Evolutionary conservation across 2,888 invertebrate species (phyloP).

Genomic region (Drosophila parthenogenetica): DNA sequence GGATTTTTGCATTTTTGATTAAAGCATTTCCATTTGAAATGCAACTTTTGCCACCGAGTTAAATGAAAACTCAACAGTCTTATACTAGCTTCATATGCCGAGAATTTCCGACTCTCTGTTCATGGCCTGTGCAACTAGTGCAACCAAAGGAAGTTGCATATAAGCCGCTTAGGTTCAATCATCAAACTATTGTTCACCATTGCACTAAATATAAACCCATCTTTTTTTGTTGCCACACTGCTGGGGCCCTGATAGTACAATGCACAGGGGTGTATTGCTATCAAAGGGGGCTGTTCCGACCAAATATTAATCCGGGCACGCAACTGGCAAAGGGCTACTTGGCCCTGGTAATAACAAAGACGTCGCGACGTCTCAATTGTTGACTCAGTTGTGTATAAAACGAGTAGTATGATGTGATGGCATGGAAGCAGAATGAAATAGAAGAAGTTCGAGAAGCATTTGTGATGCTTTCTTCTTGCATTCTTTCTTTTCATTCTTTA

Average conservation of each 20-base stretch:
- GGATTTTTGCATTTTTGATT: slow-evolving; percentile 8
- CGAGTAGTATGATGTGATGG: slow-evolving; percentile 7
- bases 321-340: slow-evolving; percentile 21
- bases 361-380: slow-evolving; percentile 70
- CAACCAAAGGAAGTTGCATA: slow-evolving; percentile 17
- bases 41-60: not conserved
- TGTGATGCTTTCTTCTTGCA: not conserved
- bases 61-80: slow-evolving; percentile 1
- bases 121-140: slow-evolving; percentile 2
- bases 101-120: not conserved
- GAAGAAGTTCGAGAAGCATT: too few species aligned
- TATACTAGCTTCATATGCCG: not conserved
- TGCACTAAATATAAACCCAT: slow-evolving; percentile 9
- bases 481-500: not conserved
- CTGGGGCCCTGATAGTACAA: slow-evolving; percentile 7
- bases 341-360: slow-evolving; percentile 50
- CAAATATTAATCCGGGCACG: slow-evolving; percentile 43
- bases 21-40: not conserved
- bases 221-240: not conserved
- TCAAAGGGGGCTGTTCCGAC: not conserved
- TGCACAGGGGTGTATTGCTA: not conserved
- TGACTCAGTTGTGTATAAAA: slow-evolving; percentile 32
- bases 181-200: slow-evolving; percentile 56
- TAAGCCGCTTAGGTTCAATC: slow-evolving; percentile 64
- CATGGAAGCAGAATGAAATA: slow-evolving; percentile 8